phyloP scores from a whole-genome alignment of 2,888 invertebrate species.

The Trypoxylon attenuatum region DNA sequence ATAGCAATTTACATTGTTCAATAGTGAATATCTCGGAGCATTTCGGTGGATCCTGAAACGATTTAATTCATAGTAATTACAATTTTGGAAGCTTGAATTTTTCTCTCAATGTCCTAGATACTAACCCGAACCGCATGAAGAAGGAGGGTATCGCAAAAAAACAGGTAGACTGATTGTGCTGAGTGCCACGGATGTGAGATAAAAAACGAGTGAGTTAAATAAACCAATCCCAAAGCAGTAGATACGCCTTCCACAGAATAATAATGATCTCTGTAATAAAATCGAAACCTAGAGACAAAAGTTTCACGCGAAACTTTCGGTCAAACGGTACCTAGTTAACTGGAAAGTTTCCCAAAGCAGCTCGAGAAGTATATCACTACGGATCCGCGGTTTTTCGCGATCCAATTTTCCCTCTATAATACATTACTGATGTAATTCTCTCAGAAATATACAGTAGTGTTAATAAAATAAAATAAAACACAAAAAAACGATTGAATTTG shows the following conservation, averaged over 20 bases:
- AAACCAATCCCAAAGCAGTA: slow-evolving; percentile 60
- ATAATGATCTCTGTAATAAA: slow-evolving; percentile 50
- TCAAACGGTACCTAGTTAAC: too few relatives aligned
- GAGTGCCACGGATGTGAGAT: slow-evolving; percentile 58
- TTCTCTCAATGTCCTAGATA: slow-evolving; percentile 18
- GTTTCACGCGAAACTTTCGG: too few relatives aligned
- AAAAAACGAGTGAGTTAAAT: slow-evolving; percentile 59
- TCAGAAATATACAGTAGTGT: not conserved
- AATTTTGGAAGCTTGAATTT: not conserved
- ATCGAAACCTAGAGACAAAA: too few relatives aligned
- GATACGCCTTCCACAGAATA: slow-evolving; percentile 59
- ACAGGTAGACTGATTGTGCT: slow-evolving; percentile 54
- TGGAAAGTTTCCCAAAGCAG: too few relatives aligned
- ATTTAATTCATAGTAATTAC: slow-evolving; percentile 6
- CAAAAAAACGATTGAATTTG: not conserved
- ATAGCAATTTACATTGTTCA: slow-evolving; percentile 51
- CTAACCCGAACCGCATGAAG: slow-evolving; percentile 62
- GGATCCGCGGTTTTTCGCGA: too few relatives aligned
- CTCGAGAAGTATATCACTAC: too few relatives aligned
- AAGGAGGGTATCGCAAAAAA: slow-evolving; percentile 57
- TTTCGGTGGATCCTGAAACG: slow-evolving; percentile 62
- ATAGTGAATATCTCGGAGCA: slow-evolving; percentile 61
- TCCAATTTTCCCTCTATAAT: too few relatives aligned
- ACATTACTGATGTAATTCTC: not conserved
- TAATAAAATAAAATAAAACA: not conserved